phyloP scores from a whole-genome alignment of 2,888 invertebrate genomes.

The Dinocampus coccinellae region DNA sequence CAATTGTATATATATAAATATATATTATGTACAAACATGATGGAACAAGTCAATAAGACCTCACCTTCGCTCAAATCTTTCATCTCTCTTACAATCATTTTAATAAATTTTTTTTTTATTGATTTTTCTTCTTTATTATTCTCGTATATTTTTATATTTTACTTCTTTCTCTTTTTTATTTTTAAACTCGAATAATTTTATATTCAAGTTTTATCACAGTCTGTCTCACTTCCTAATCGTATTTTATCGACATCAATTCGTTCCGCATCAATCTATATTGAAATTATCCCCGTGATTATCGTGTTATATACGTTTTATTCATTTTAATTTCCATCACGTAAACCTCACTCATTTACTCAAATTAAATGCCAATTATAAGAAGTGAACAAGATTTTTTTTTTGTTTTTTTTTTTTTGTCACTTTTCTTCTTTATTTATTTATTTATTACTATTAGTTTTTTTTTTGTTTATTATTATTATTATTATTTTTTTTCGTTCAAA shows the following conservation, averaged over 20 bases:
- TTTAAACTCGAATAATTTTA: no score
- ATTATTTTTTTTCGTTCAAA: neutral
- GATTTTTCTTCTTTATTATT: constrained; percentile 13
- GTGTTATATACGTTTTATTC: neutral
- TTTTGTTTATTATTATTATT: neutral
- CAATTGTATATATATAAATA: constrained; percentile 25
- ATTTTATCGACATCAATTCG: constrained; percentile 13
- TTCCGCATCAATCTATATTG: constrained; percentile 20
- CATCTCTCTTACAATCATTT: neutral
- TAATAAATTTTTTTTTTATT: constrained; percentile 33
- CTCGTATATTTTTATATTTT: constrained; percentile 6
- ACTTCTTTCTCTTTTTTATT: constrained; percentile 2
- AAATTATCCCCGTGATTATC: constrained; percentile 26
- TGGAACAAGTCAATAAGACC: constrained; percentile 4
- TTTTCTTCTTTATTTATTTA: no score
- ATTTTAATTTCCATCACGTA: constrained; percentile 7
- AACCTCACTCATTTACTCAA: neutral
- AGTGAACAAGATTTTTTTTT: neutral
- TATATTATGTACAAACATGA: constrained; percentile 15
- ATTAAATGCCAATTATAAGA: neutral
- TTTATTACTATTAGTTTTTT: no score
- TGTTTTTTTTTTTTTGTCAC: no score
- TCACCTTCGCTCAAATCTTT: constrained; percentile 17
- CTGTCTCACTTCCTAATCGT: constrained; percentile 10
- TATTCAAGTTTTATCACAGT: no score